These are phyloP conservation scores for Pantherophis alleghaniensis DNA, from an alignment of 2,797 vertebrate species.

Conservation along the genomic window DNA sequence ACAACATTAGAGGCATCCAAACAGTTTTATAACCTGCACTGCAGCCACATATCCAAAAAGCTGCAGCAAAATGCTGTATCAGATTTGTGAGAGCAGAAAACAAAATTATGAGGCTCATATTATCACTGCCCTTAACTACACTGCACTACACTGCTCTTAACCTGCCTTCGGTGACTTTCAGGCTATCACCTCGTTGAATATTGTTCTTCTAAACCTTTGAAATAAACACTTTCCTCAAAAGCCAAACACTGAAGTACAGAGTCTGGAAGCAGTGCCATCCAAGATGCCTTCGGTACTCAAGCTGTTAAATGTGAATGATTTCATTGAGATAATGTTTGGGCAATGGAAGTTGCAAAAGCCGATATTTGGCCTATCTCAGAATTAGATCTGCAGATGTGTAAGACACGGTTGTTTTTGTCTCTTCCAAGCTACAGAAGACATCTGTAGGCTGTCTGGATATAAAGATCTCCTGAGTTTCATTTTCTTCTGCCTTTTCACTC, in stretches of 20 bases:
- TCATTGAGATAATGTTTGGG: background rate
- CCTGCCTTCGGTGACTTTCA: conserved; percentile 23
- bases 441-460: background rate
- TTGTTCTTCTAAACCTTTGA: conserved; percentile 18
- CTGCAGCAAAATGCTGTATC: background rate
- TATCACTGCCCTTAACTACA: conserved; percentile 25
- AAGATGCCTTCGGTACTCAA: conserved; percentile 18
- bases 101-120: conserved; percentile 23
- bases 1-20: background rate
- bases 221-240: conserved; percentile 22
- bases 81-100: conserved; percentile 21
- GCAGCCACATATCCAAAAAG: background rate
- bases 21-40: conserved; percentile 9
- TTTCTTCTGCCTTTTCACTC: conserved; percentile 5
- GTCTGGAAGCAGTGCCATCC: background rate
- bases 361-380: background rate
- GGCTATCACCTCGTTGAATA: background rate
- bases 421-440: background rate
- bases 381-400: background rate
- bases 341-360: background rate
- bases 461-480: background rate
- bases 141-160: conserved; percentile 16
- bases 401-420: background rate
- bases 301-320: background rate
- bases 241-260: background rate